Evolutionary conservation across 1,140 invertebrate genomes (phyloP).

Genomic region (Yoshiicerus persimilis): DNA sequence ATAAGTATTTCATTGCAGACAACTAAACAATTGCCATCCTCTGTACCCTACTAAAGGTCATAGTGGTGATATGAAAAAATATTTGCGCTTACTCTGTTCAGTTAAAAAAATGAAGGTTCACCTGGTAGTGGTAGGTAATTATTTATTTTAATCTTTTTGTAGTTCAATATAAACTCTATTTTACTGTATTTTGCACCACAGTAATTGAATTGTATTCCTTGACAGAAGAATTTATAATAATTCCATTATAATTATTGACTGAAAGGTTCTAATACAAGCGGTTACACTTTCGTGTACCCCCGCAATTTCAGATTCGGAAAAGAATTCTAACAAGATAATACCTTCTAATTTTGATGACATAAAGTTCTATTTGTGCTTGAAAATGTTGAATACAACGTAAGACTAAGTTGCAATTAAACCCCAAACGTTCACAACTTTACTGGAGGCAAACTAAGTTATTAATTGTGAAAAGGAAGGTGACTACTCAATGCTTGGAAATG

Average conservation of each 20-base stretch:
- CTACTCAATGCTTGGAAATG: not conserved
- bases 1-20: too few species aligned
- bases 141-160: not conserved
- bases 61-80: not conserved
- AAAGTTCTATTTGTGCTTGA: not conserved
- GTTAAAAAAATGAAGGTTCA: not conserved
- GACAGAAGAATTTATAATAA: not conserved
- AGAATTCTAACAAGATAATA: not conserved
- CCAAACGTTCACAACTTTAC: too few species aligned
- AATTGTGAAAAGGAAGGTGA: not conserved
- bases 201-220: too few species aligned
- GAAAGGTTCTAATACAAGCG: not conserved
- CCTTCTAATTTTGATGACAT: not conserved
- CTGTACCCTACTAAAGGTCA: too few species aligned
- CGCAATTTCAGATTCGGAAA: not conserved
- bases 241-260: not conserved
- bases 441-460: too few species aligned
- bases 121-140: not conserved
- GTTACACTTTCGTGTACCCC: not conserved
- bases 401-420: not conserved
- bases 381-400: not conserved
- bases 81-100: not conserved
- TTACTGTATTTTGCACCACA: too few species aligned
- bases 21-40: too few species aligned
- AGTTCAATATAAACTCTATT: too few species aligned